Conservation (phyloP, 2,113 vertebrate species). For the Beaufortia kweichowensis region DNA sequence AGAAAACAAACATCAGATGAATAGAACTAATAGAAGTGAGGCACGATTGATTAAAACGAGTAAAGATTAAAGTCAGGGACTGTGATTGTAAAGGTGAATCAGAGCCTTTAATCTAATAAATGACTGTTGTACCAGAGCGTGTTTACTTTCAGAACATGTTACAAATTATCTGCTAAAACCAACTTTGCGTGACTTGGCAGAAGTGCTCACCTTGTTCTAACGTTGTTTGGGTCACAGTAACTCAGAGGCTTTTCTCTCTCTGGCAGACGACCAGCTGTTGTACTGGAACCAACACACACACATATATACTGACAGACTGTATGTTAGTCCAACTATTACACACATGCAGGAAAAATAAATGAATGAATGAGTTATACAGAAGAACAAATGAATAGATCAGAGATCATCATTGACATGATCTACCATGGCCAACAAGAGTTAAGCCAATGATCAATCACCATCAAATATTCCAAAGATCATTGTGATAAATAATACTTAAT, state of each 20-base stretch:
- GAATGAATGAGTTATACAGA: no score
- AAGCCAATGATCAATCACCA: no score
- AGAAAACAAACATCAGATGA: not conserved
- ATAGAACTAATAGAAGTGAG: not conserved
- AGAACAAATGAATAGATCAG: no score
- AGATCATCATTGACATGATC: no score
- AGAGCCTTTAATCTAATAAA: not conserved
- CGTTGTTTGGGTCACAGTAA: constrained; percentile 75
- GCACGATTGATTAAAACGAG: not conserved
- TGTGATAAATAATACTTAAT: no score
- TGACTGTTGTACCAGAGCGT: constrained; percentile 48
- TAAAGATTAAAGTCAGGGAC: not conserved
- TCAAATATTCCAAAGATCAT: no score
- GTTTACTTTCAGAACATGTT: constrained; percentile 78
- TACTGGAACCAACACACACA: no score
- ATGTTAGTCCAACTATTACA: no score
- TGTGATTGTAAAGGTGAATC: not conserved
- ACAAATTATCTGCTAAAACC: constrained; percentile 78
- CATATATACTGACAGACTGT: no score
- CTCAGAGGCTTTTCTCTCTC: constrained; percentile 63
- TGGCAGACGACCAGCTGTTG: no score
- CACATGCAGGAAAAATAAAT: no score
- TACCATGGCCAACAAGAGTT: no score
- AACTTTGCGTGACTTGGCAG: constrained; percentile 84
- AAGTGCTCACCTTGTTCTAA: constrained; percentile 72